These are phyloP conservation scores for Tenebrosternarchus preto DNA, from an alignment of 2,113 vertebrate genomes.

Conservation along the genomic window DNA sequence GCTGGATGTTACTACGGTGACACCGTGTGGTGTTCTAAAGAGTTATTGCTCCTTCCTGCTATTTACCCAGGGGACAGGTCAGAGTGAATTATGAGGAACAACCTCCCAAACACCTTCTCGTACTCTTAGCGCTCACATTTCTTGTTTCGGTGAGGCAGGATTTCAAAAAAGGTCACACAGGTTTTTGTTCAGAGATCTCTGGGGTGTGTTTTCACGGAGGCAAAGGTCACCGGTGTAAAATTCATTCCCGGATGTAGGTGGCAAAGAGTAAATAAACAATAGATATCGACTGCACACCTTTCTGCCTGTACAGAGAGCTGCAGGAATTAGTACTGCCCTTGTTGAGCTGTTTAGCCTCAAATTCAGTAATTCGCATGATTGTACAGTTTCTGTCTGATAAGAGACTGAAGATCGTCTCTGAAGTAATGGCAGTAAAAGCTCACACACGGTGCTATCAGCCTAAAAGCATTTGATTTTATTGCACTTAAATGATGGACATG, in stretches of 20 bases:
- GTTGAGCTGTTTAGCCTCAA: not conserved
- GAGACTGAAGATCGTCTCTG: not conserved
- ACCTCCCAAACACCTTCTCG: conserved; percentile 24
- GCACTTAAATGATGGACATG: not conserved
- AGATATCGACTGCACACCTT: not conserved
- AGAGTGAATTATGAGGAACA: conserved; percentile 62
- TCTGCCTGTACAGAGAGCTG: not conserved
- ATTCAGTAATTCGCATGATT: not conserved
- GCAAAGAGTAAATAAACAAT: not conserved
- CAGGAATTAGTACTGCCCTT: not conserved
- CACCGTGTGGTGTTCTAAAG: conserved; percentile 64
- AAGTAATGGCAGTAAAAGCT: not conserved
- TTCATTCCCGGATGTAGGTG: not conserved
- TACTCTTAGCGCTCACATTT: conserved; percentile 23
- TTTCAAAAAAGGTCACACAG: not conserved
- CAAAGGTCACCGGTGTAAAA: not conserved
- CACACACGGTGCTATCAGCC: not conserved
- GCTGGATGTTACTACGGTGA: conserved; percentile 64
- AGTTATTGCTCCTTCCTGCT: conserved; percentile 74
- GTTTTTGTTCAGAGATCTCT: not conserved
- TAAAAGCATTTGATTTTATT: conserved; percentile 9
- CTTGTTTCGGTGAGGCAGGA: conserved; percentile 5
- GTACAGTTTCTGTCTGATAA: not conserved
- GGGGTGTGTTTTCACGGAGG: not conserved
- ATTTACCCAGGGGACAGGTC: conserved; percentile 60